Conservation (phyloP, 2,113 vertebrate species). For the Aspiorhynchus laticeps region DNA sequence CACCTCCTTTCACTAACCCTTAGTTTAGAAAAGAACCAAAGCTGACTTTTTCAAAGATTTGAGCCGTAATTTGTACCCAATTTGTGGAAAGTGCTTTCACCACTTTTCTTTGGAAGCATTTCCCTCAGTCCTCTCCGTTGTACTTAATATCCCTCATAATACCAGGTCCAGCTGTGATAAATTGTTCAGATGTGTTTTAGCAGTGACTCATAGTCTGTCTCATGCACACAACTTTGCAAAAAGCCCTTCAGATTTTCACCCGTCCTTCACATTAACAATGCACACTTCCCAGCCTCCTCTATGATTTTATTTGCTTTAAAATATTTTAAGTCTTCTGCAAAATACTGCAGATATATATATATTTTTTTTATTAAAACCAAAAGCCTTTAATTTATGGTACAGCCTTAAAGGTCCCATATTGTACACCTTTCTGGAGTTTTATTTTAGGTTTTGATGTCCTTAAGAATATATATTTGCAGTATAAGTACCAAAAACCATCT, state of each 20-base stretch:
- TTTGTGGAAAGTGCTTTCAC: conserved; percentile 14
- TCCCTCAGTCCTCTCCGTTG: not conserved
- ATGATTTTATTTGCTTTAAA: not conserved
- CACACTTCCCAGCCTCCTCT: not conserved
- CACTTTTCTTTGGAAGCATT: not conserved
- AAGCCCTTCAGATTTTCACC: not conserved
- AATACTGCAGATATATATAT: not conserved
- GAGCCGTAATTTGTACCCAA: not conserved
- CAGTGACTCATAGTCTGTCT: not conserved
- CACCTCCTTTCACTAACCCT: not conserved
- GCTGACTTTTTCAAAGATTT: not conserved
- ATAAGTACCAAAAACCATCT: too few relatives aligned
- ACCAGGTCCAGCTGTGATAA: conserved; percentile 34
- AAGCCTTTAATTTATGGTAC: too few relatives aligned
- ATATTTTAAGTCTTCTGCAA: not conserved
- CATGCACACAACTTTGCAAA: not conserved
- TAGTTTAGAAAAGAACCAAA: not conserved
- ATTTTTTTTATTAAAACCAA: too few relatives aligned
- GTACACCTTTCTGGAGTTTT: too few relatives aligned
- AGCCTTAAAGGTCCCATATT: too few relatives aligned
- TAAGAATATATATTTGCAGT: too few relatives aligned
- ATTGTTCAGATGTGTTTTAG: conserved; percentile 17
- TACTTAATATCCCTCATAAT: conserved; percentile 2
- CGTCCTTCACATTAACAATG: not conserved
- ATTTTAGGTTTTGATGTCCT: too few relatives aligned